phyloP scores from a whole-genome alignment of 2,888 invertebrate genomes.

The Lycocerus yunnanus region DNA sequence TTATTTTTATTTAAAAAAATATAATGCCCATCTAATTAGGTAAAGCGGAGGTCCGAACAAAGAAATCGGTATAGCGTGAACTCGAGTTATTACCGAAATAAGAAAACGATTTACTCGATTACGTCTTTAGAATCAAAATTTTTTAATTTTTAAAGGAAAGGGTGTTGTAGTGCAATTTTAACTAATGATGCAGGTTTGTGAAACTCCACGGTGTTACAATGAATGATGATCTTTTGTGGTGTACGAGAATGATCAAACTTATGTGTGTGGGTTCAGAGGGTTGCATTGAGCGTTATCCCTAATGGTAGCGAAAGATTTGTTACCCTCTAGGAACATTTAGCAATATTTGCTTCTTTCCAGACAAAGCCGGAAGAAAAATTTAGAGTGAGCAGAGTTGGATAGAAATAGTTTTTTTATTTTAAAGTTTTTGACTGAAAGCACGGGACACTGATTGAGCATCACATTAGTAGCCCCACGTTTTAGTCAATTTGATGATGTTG shows the following conservation, averaged over 20 bases:
- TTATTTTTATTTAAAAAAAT: background rate
- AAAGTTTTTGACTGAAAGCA: too few relatives aligned
- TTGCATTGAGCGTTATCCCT: too few relatives aligned
- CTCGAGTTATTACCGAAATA: background rate
- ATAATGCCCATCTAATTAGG: background rate
- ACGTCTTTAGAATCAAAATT: background rate
- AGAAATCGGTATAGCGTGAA: background rate
- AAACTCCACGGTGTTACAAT: background rate
- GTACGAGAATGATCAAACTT: background rate
- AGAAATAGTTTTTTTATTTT: too few relatives aligned
- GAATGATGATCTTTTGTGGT: background rate
- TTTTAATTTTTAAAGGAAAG: background rate
- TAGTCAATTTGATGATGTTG: too few relatives aligned
- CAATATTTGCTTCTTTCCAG: background rate
- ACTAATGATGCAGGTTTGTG: background rate
- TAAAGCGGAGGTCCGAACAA: background rate
- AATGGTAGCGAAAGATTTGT: background rate
- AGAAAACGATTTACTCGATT: background rate
- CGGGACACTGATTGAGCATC: too few relatives aligned
- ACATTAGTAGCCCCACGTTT: too few relatives aligned
- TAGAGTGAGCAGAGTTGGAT: background rate
- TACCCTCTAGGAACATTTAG: background rate
- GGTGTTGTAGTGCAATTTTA: background rate
- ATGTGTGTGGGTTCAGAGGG: background rate
- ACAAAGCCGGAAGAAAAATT: background rate